These are phyloP conservation scores for Tenthredo livida DNA, from an alignment of 2,888 invertebrate species.

Conservation along the genomic window DNA sequence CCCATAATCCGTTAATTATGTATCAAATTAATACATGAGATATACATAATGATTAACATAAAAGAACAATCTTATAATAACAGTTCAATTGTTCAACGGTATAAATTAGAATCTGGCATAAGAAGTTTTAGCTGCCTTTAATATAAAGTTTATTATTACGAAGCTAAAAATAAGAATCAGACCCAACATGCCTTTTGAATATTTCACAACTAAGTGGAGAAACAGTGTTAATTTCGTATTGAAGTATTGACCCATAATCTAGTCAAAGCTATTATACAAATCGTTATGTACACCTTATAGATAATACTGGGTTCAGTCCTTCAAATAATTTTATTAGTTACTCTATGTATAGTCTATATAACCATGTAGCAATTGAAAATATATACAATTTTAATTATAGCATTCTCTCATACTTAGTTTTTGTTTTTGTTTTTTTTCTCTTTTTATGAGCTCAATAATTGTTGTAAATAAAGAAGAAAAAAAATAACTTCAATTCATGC, in stretches of 20 bases:
- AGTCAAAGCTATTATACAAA: slow-evolving; percentile 24
- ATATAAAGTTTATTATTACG: background rate
- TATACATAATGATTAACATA: background rate
- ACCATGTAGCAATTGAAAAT: slow-evolving; percentile 1
- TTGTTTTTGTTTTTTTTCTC: background rate
- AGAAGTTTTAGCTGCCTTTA: slow-evolving; percentile 1
- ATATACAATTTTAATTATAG: slow-evolving; percentile 22
- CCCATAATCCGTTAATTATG: background rate
- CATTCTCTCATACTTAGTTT: slow-evolving; percentile 1
- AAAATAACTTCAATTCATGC: background rate
- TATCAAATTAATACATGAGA: background rate
- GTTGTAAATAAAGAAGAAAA: background rate
- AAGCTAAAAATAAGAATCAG: background rate
- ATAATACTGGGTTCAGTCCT: slow-evolving; percentile 43
- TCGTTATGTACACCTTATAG: slow-evolving; percentile 36
- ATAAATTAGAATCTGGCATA: background rate
- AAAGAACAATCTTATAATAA: background rate
- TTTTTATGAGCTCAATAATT: background rate
- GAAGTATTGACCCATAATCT: slow-evolving; percentile 5
- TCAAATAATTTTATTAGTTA: slow-evolving; percentile 32
- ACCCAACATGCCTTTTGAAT: background rate
- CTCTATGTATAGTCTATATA: slow-evolving; percentile 24
- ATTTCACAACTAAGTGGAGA: slow-evolving; percentile 5
- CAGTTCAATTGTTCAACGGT: background rate
- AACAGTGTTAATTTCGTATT: background rate